Evolutionary conservation across 64 coral and sea anemone genomes (phyloP).

Genomic region (Platygyra sinensis): DNA sequence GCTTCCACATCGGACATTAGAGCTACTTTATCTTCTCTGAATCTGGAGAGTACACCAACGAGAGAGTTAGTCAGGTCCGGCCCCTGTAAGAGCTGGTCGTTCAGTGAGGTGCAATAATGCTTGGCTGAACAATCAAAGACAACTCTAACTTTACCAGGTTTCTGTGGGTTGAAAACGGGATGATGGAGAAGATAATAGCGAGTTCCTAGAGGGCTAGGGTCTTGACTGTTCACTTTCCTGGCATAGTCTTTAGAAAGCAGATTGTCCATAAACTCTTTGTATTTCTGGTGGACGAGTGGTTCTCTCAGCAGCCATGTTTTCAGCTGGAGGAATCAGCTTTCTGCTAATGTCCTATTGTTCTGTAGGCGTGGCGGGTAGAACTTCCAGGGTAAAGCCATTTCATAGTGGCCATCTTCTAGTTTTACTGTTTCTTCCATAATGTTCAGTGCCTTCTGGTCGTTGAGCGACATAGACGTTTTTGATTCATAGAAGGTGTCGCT

Average conservation of each 20-base stretch:
- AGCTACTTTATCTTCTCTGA: neutral
- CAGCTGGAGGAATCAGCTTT: neutral
- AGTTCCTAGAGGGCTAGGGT: neutral
- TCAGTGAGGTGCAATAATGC: neutral
- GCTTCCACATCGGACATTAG: slow-evolving; percentile 60
- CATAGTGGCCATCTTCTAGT: slow-evolving; percentile 62
- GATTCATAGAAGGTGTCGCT: neutral
- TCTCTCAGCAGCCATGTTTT: slow-evolving; percentile 42
- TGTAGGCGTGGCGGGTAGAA: no score
- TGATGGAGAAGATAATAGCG: slow-evolving; percentile 54
- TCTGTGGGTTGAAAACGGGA: slow-evolving; percentile 34
- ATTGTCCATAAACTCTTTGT: slow-evolving; percentile 20
- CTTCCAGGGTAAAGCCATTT: slow-evolving; percentile 26
- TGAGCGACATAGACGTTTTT: slow-evolving; percentile 26
- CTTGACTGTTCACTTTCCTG: slow-evolving; percentile 20
- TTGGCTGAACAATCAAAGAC: slow-evolving; percentile 58
- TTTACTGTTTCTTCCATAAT: no score
- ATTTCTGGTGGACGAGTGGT: slow-evolving; percentile 18
- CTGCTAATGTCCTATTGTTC: neutral
- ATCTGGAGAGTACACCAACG: slow-evolving; percentile 40
- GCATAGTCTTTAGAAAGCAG: slow-evolving; percentile 36
- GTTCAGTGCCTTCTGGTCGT: no score
- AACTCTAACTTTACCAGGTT: slow-evolving; percentile 37
- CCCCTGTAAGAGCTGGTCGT: no score
- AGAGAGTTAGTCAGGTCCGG: slow-evolving; percentile 39